Percentiles rank a stretch among this genome's conserved stretches.
phyloP scores from a whole-genome alignment of 2,113 vertebrate species.

The Oreochromis spilurus region DNA sequence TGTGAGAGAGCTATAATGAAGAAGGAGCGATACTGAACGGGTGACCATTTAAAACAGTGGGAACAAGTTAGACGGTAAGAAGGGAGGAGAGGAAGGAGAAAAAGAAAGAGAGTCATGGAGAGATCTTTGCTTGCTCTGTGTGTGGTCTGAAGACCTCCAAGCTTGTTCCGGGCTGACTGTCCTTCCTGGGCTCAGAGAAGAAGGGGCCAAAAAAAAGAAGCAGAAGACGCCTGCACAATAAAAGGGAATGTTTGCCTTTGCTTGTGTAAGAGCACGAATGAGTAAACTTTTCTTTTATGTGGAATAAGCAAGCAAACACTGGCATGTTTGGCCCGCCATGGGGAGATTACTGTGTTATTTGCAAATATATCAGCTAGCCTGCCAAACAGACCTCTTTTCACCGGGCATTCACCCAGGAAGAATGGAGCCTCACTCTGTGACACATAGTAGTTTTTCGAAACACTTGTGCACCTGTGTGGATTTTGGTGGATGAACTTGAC shows the following conservation, averaged over 20 bases:
- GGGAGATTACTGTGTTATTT: conserved; percentile 56
- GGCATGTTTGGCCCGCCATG: conserved; percentile 41
- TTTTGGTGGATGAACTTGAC: background rate
- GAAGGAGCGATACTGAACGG: background rate
- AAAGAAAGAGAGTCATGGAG: conserved; percentile 34
- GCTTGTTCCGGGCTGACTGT: conserved; percentile 66
- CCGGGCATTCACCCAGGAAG: background rate
- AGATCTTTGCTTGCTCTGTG: conserved; percentile 56
- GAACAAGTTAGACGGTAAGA: background rate
- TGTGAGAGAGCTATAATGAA: background rate
- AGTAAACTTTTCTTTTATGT: conserved; percentile 63
- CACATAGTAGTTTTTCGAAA: background rate
- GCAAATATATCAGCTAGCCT: conserved; percentile 45
- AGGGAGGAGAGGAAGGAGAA: conserved; percentile 13
- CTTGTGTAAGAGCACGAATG: conserved; percentile 52
- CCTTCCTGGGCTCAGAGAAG: conserved; percentile 59
- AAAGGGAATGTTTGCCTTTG: conserved; percentile 69
- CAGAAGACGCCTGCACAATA: conserved; percentile 59
- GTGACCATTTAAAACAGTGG: background rate
- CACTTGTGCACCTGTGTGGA: background rate
- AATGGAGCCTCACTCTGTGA: conserved; percentile 1
- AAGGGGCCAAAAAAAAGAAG: conserved; percentile 26
- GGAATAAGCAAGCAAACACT: conserved; percentile 65
- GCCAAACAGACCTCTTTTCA: conserved; percentile 37
- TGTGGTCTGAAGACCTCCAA: conserved; percentile 77